Evolutionary conservation across 2,888 invertebrate genomes (phyloP).

Genomic region (Abrostola triplasia): DNA sequence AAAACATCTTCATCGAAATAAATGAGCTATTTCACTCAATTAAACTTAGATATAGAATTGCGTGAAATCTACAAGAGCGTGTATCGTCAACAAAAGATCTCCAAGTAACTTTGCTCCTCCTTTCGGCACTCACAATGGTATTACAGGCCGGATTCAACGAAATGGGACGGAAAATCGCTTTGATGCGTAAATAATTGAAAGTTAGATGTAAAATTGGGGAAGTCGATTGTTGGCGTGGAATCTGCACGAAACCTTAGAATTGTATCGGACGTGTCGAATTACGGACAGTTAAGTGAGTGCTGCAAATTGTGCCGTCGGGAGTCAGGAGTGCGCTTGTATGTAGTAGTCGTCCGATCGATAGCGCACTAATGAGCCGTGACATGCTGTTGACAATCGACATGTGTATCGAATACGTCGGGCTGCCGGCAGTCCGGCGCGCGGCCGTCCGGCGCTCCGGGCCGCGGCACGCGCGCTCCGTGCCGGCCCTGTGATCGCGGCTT

Average conservation of each 20-base stretch:
- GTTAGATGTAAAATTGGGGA: conserved; percentile 68
- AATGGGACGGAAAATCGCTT: conserved; percentile 74
- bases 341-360: conserved; percentile 69
- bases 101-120: conserved; percentile 62
- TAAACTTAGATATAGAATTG: conserved; percentile 32
- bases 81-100: conserved; percentile 62
- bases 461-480: conserved; percentile 18
- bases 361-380: conserved; percentile 78
- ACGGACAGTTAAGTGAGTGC: conserved; percentile 16
- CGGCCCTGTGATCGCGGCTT: conserved; percentile 19
- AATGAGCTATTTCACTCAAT: conserved; percentile 25
- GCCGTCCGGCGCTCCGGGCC: background rate
- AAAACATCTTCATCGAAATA: background rate
- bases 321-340: conserved; percentile 33
- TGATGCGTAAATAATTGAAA: conserved; percentile 78
- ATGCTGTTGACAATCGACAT: conserved; percentile 69
- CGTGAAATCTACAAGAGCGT: conserved; percentile 57
- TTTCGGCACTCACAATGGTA: conserved; percentile 69
- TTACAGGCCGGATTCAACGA: conserved; percentile 69
- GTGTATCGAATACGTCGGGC: conserved; percentile 52
- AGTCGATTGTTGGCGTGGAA: conserved; percentile 62
- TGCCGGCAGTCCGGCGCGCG: conserved; percentile 1
- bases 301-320: conserved; percentile 36
- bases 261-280: conserved; percentile 28
- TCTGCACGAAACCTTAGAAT: conserved; percentile 34